phyloP scores from a whole-genome alignment of 2,888 invertebrate genomes.

The Selenia dentaria region DNA sequence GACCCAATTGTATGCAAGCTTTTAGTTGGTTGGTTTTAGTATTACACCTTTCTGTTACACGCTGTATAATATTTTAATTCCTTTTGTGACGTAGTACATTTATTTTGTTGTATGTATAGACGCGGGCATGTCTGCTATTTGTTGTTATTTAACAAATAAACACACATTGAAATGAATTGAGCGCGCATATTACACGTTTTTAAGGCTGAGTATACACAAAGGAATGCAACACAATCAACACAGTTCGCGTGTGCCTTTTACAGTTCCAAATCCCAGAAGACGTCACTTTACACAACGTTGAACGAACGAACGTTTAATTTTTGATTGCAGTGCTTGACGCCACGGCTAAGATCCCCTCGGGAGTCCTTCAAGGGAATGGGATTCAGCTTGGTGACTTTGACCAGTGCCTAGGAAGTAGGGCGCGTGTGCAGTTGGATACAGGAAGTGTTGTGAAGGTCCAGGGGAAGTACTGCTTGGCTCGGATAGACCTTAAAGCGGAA shows the following conservation, averaged over 20 bases:
- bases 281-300: conserved; percentile 36
- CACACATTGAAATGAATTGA: not conserved
- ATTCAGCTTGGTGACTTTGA: conserved; percentile 90
- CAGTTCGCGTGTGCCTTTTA: conserved; percentile 33
- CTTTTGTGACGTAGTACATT: no score
- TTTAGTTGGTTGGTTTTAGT: no score
- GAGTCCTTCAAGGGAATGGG: conserved; percentile 87
- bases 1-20: no score
- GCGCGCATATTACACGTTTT: conserved; percentile 9
- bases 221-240: conserved; percentile 29
- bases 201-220: conserved; percentile 29
- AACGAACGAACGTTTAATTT: conserved; percentile 55
- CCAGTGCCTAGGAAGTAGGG: conserved; percentile 86
- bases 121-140: no score
- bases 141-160: no score
- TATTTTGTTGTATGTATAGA: no score
- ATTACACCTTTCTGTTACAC: no score
- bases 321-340: conserved; percentile 88
- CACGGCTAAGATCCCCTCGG: conserved; percentile 88
- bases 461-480: conserved; percentile 89
- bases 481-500: conserved; percentile 85
- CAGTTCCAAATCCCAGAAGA: conserved; percentile 46
- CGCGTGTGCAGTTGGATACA: conserved; percentile 84
- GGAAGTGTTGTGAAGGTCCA: conserved; percentile 85
- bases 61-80: no score